Base-by-base conservation (phyloP, 1,140 invertebrate species). In the Mizuhopecten yessoensis region DNA sequence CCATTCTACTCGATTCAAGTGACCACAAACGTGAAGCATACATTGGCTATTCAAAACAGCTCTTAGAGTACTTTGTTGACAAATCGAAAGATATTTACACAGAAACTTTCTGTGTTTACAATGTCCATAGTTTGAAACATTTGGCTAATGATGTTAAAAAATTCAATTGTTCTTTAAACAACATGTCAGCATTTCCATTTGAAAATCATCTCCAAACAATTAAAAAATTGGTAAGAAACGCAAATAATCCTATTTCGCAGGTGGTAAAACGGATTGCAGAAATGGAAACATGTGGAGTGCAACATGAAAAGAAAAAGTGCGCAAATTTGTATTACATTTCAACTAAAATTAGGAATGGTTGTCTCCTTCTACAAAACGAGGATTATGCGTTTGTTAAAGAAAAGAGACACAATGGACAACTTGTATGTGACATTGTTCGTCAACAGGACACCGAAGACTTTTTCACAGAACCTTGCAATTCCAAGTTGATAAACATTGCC, bases 121-220 rank as follows among this genome's bases (percentile, higher is more conserved):
- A 96, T 94, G 93, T 96, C 0, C 96, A 96, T 93, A 34, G 87
- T 23, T 91, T 96, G 20, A 89, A 93, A 86, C 97, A 97, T 95
- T 87, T 97, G 34, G 88, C 94, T 88, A 93, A 96, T 92, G 96
- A 97, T 94, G 96, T 95, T 34, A 90, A 91, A 93, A 90, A 93
- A 10, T 96, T 95, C 95, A 96, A 96, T 9, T 34, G 88, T 88
- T 92, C 93, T 75, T 92, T 97, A 86, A 96, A 97, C 91, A 94
- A 94, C 39, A 95, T 95, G 42, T 95, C 94, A 88, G 94, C 96
- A 33, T 97, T 97, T 94, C 91, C 93, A 34, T 97, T 97, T 95
- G 97, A 97, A 95, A 97, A 96, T 92, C 95, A 95, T 92, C 92
- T 97, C 88, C 91, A 94, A 88, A 89, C 93, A 87, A 93, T 97